phyloP scores from a whole-genome alignment of 1,140 invertebrate species.

The Camponotus pennsylvanicus region DNA sequence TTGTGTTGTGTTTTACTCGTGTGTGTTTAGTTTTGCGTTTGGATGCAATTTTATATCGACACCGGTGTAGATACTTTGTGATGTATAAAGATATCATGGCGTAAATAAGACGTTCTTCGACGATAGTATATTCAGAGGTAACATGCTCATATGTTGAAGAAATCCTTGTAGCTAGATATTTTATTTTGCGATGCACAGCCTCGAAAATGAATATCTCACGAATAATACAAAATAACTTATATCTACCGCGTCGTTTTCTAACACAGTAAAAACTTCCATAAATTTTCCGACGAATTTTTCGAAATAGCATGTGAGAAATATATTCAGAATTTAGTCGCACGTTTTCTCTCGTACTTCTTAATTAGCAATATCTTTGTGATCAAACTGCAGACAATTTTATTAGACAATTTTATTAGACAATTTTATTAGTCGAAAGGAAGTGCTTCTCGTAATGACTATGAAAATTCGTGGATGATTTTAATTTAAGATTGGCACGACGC shows the following conservation, averaged over 20 bases:
- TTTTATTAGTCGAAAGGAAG: neutral
- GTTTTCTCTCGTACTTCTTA: neutral
- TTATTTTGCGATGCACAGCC: neutral
- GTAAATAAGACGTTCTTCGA: slow-evolving; percentile 29
- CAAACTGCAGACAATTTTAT: neutral
- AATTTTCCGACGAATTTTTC: neutral
- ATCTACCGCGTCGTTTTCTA: too few species aligned
- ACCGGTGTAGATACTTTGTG: neutral
- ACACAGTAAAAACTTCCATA: neutral
- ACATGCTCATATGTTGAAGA: neutral
- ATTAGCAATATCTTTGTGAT: slow-evolving; percentile 3
- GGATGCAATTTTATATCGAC: neutral
- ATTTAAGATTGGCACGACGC: slow-evolving; percentile 30
- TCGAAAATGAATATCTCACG: neutral
- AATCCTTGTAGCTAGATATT: neutral
- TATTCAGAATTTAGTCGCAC: neutral
- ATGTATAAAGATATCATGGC: neutral
- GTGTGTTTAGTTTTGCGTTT: neutral
- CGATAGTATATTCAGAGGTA: slow-evolving; percentile 2
- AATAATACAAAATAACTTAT: neutral
- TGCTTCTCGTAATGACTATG: neutral
- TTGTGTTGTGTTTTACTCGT: neutral
- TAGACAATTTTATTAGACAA: neutral
- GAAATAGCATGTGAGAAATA: neutral
- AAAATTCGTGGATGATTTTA: slow-evolving; percentile 30